A percentile compares a stretch with the other conserved stretches of the same genome.
phyloP scores from a whole-genome alignment of 2,888 invertebrate species.

The Heliothis peltigera region DNA sequence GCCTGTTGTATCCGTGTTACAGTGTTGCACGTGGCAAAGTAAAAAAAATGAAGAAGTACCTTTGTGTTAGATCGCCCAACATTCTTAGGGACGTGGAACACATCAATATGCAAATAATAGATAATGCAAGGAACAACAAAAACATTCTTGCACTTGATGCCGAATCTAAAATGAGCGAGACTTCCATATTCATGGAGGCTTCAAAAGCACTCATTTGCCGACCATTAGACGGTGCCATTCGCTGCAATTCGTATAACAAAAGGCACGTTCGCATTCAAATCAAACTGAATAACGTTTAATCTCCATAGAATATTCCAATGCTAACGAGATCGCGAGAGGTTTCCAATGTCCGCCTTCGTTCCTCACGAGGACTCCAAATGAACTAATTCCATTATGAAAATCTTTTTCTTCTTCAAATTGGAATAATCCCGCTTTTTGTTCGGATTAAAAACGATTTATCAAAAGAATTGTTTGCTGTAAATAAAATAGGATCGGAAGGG shows the following conservation, averaged over 20 bases:
- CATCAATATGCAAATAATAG: constrained; percentile 9
- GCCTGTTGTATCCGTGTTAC: neutral
- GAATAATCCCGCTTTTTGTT: constrained; percentile 68
- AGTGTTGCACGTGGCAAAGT: neutral
- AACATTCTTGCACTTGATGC: constrained; percentile 33
- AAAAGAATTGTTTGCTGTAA: constrained; percentile 67
- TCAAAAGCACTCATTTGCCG: constrained; percentile 58
- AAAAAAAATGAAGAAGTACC: neutral
- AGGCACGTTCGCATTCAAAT: constrained; percentile 60
- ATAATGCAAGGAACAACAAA: constrained; percentile 23
- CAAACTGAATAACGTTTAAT: constrained; percentile 64
- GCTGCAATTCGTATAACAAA: constrained; percentile 60
- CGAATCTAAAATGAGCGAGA: constrained; percentile 38
- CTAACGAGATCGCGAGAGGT: constrained; percentile 64
- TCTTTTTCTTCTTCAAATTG: constrained; percentile 63
- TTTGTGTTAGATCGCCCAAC: neutral
- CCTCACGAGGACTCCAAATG: constrained; percentile 55
- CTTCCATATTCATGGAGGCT: constrained; percentile 55
- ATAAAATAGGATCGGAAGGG: constrained; percentile 62
- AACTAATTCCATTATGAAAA: constrained; percentile 70
- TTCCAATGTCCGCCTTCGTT: constrained; percentile 57
- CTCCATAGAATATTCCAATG: constrained; percentile 67
- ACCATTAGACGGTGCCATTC: constrained; percentile 60
- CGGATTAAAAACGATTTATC: constrained; percentile 73
- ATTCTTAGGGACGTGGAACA: neutral